These are phyloP conservation scores for Chloromyia formosa DNA, from an alignment of 2,888 invertebrate genomes.

Conservation along the genomic window DNA sequence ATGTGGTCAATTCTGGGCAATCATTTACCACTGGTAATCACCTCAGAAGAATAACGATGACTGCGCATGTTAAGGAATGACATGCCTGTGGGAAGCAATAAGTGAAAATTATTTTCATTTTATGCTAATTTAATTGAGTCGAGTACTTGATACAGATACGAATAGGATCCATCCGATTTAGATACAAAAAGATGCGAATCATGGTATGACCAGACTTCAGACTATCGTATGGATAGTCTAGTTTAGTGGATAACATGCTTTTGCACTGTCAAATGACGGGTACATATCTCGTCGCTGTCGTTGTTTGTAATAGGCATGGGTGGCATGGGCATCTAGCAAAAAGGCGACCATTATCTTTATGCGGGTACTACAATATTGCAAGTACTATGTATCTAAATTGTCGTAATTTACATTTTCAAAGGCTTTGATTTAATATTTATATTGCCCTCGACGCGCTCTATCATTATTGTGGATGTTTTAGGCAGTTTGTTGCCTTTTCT, in stretches of 20 bases:
- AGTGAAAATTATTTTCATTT: constrained; percentile 48
- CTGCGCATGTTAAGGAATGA: constrained; percentile 34
- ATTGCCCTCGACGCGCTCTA: constrained; percentile 4
- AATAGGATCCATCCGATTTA: neutral
- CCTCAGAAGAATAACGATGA: constrained; percentile 38
- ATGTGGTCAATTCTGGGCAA: constrained; percentile 33
- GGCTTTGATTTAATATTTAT: constrained; percentile 29
- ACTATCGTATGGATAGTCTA: neutral
- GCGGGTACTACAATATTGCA: constrained; percentile 24
- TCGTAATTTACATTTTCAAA: constrained; percentile 40
- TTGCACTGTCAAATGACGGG: neutral
- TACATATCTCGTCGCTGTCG: neutral
- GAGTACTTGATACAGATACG: constrained; percentile 40
- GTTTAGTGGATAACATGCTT: neutral
- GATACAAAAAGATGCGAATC: constrained; percentile 5
- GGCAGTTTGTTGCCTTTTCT: constrained; percentile 29
- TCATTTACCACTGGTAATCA: constrained; percentile 32
- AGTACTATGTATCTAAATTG: constrained; percentile 32
- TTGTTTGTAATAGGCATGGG: neutral
- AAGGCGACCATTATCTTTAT: neutral
- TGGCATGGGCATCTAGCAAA: neutral
- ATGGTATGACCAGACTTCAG: no score
- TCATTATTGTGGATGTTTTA: constrained; percentile 32
- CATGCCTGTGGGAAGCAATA: constrained; percentile 39
- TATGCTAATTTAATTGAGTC: constrained; percentile 48